Conservation (phyloP, 53 echinoderm and acorn worm species). For the Echinometra lucunter region DNA sequence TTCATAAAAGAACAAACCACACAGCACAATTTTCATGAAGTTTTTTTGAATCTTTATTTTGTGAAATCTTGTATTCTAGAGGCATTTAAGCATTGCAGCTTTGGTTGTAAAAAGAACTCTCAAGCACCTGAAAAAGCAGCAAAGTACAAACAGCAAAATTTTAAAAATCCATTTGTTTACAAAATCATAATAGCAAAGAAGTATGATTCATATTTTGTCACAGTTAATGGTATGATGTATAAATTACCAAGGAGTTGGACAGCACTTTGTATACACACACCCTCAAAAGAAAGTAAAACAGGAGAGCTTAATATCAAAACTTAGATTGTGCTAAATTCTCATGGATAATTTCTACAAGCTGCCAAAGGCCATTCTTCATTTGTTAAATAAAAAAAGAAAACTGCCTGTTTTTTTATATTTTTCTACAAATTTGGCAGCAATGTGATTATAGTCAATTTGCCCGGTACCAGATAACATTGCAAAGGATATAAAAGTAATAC, state of each 20-base stretch:
- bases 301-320: background rate
- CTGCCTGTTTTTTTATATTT: background rate
- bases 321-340: background rate
- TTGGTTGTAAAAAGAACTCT: conserved; percentile 24
- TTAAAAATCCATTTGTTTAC: too few relatives aligned
- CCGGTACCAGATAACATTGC: background rate
- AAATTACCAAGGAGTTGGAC: background rate
- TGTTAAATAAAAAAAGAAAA: background rate
- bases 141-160: too few relatives aligned
- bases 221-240: background rate
- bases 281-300: background rate
- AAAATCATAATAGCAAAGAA: background rate
- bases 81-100: conserved; percentile 29
- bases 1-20: background rate
- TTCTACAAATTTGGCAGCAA: background rate
- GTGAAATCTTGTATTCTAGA: conserved; percentile 14
- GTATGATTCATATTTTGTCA: background rate
- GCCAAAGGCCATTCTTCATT: background rate
- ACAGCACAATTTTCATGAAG: background rate
- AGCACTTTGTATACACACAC: background rate
- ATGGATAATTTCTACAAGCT: background rate
- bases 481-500: conserved; percentile 26
- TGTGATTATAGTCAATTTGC: background rate
- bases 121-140: conserved; percentile 33
- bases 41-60: conserved; percentile 28